Evolutionary conservation across 2,797 vertebrate genomes (phyloP), one percentile per base, ranked within the genome.

Genomic region (Thamnophis elegans): DNA sequence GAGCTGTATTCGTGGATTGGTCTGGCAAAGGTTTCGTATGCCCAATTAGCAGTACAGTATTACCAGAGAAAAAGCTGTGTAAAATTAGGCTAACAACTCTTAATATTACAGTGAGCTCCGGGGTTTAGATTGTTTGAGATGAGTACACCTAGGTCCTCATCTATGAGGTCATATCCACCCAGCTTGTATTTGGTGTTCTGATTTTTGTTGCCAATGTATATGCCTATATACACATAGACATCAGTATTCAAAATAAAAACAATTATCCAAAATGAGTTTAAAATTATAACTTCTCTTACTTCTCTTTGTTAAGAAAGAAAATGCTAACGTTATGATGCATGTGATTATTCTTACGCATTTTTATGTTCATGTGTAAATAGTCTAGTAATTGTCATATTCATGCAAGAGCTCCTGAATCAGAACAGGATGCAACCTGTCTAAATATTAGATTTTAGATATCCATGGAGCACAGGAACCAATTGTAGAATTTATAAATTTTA

Each of bases 401-500:
- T 92, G 65, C 9, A 62, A 59, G 18, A 11, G 91, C 9, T 89
- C 54, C 2, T 88, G 55, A 90, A 20, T 59, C 22, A 89, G n/a
- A 91, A 88, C 20, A 92, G 91, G 93, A 3, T 60, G 6, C 89
- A 88, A 93, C 28, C 55, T 93, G 2, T 62, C 92, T 54, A 78
- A 28, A 92, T 95, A 92, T 0, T 1, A 73, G 1, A 91, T 68
- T 95, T 92, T 93, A 95, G 25, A 26, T 13, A 94, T 82, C 82
- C 0, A 0, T 42, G 93, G 92, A 53, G 93, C 94, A 42, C 78
- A 93, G 53, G 4, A 92, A 28, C 42, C 93, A 90, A 92, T 95
- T 95, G 94, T 90, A 88, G 55, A 94, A 92, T 94, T 5, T 93
- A 60, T 92, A 93, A 55, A 95, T 96, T 94, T 85, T 25, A 91